Base-by-base conservation (phyloP, 2,113 vertebrate species). In the Solea solea region DNA sequence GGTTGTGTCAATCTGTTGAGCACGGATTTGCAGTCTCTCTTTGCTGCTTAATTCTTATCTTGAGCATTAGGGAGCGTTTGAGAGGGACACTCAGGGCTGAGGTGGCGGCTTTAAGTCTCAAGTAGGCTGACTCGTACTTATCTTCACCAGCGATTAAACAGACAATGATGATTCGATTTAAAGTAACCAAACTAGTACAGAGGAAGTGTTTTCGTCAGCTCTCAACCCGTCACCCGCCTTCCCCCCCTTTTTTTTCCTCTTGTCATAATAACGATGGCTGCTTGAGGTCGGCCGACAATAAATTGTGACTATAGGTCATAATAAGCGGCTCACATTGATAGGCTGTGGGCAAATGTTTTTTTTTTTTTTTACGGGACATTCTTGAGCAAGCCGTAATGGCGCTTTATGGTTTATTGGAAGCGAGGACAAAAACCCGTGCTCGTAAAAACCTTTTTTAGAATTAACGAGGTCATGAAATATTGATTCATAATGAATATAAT, bases 391-490 rank as follows among this genome's bases (percentile, higher is more conserved):
- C 5, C 25, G 21, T 54, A 21, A 21, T 8, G 10, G 52, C 5
- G 55, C 6, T 64, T 76, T 51, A 53, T 28, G 51, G 44, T 59
- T 71, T 67, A 54, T 55, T 54, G 54, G 46, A 56, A 42, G 12
- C 58, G 41, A 10, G 25, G 46, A 27, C 12, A 56, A 41, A 9
- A 27, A 25, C 8, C 14, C 39, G 2, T n/a, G 2, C 16, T 41
- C 39, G 55, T 73, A 14, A 60, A 72, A 42, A 34, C 40, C 28
- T 39, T 27, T 39, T 34, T 27, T 55, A 41, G 16, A 52, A 48
- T 64, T 39, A 40, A 76, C 45, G 10, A 42, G 34, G 10, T 70
- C 7, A 61, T 60, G 14, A 59, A 64, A 66, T 69, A 74, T 46
- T 63, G 55, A 66, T 53, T 34, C 10, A 27, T 5, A 10, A 65